Evolutionary conservation across 1,140 invertebrate genomes (phyloP), one percentile per base, ranked within the genome.

Genomic region (Pseudomyrmex flavicornis): DNA sequence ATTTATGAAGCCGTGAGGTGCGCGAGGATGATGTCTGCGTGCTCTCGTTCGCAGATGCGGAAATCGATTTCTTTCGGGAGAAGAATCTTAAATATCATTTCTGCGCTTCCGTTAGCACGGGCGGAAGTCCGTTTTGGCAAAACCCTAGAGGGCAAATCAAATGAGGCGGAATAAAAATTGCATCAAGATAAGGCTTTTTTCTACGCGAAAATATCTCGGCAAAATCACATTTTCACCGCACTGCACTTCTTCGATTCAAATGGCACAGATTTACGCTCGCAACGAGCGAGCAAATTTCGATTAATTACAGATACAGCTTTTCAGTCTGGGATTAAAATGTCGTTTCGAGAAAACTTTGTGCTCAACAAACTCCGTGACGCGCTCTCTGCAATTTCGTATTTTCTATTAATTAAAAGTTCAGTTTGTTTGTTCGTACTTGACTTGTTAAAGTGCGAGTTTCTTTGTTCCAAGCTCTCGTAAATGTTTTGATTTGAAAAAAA

Each of bases 21-120:
- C 56, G 80, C 61, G 52, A 13, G 35, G 12, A 54, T 74, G 59
- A 88, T 66, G 85, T 85, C 85, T 26, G 62, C 59, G 61, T 52
- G 82, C 50, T 56, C 68, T 56, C 68, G 52, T 54, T 17, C 35
- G 82, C 15, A 80, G 72, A 69, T 72, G 76, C 58, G 85, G 70
- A 88, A 88, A 87, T 87, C 86, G 85, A 88, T 88, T 87, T 82
- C 75, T 66, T 85, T 69, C 59, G 52, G 20, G 12, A 35, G 35
- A 5, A 35, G 10, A 65, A 66, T 77, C 77, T 84, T 88, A 88
- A 88, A 88, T 75, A 87, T 87, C 85, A 56, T 79, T 84, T 50
- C 58, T 87, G 74, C 15, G 44, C 82, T 80, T 80, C 62, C 22
- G 61, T 50, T 82, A 77, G 63, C 26, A 26, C 17, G 62, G 62